Evolutionary conservation across 2,113 vertebrate species (phyloP).

Genomic region (Ceyx margarethae): DNA sequence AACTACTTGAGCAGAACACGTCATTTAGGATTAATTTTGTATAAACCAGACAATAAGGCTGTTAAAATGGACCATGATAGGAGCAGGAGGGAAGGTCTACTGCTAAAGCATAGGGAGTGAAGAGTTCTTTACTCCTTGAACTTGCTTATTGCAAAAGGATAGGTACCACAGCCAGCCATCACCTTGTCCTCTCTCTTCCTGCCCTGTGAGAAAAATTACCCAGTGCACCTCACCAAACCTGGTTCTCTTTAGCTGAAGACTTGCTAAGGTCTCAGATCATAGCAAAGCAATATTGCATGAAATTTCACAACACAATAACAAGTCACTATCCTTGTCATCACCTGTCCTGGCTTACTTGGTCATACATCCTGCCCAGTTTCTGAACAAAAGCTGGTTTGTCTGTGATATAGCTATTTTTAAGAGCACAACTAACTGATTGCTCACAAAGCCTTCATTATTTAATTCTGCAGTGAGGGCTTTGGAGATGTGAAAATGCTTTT

Average conservation of each 20-base stretch:
- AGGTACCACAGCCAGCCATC: not conserved
- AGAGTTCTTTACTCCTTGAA: not conserved
- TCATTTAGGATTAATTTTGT: not conserved
- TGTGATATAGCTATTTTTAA: slow-evolving; percentile 52
- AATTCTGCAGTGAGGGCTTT: not conserved
- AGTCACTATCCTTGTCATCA: slow-evolving; percentile 15
- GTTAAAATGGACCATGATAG: not conserved
- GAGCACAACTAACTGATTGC: not conserved
- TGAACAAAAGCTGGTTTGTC: slow-evolving; percentile 41
- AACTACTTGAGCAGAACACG: not conserved
- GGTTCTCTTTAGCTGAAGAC: not conserved
- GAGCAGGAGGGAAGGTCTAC: not conserved
- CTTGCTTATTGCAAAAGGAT: not conserved
- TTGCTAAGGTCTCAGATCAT: not conserved
- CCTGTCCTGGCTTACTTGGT: slow-evolving; percentile 12
- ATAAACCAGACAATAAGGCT: not conserved
- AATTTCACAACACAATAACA: not conserved
- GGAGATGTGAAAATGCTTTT: slow-evolving; percentile 26
- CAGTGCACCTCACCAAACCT: not conserved
- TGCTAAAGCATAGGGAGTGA: not conserved
- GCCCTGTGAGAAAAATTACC: not conserved
- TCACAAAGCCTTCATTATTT: slow-evolving; percentile 50
- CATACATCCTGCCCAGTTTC: not conserved
- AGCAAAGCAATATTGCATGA: not conserved
- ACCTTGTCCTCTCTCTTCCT: not conserved